Evolutionary conservation across 2,113 vertebrate species (phyloP), one percentile per base, ranked within the genome.

Genomic region (Syngnathoides biaculeatus): DNA sequence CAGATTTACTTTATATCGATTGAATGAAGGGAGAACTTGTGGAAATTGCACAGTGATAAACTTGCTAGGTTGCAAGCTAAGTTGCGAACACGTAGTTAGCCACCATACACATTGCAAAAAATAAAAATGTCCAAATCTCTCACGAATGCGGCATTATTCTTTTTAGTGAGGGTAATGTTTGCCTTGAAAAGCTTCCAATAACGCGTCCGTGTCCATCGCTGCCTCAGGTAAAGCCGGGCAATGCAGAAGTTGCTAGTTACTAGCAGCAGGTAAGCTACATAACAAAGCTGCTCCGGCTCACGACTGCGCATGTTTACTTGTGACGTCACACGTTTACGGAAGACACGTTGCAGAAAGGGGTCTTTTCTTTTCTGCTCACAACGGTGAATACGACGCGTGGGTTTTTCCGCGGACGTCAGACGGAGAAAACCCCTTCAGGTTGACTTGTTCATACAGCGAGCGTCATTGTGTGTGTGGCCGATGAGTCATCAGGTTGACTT

Each of bases 181-280:
- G 92, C 95, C 95, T 94, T 94, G 93, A 84, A 96, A 91, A 71
- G 94, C 94, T 86, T 95, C 93, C 87, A 93, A 85, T 75, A 97
- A 88, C 80, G 93, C 88, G 88, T 94, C 94, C 91, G 93, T 84
- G 79, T 96, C 95, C 95, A 96, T 97, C 84, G 84, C 91, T 88
- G 87, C 87, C 79, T 81, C 73, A 84, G 71, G 74, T 79, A 80
- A 73, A 80, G 69, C 79, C 80, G 86, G 86, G 79, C 86, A 88
- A 87, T 71, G 83, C 53, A 27, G 26, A 2, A n/a, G 79, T 89
- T 65, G 86, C 84, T 83, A 74, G 89, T 86, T 89, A 92, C 80
- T 86, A 82, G 82, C 88, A 88, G 86, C 88, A 70, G 47, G 40
- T 76, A 82, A 82, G 79, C 84, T 72, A 78, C 24, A 55, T 67